Base-by-base conservation (phyloP, 2,888 invertebrate genomes). In the Epistrophella euchroma region DNA sequence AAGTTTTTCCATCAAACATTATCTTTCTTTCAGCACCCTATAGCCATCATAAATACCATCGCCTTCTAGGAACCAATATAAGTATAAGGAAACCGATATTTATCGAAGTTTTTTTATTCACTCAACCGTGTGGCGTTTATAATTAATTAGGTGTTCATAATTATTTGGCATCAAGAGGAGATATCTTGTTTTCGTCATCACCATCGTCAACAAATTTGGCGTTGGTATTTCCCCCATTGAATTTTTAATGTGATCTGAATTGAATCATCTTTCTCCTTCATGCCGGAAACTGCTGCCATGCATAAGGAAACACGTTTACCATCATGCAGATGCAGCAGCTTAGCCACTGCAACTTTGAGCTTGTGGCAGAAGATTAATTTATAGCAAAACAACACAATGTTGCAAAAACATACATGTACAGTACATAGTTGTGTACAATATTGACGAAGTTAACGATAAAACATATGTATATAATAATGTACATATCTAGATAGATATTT, bases 231-330 rank as follows among this genome's bases (percentile, higher is more conserved):
- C 32, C 10, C 5, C 13, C 6, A 56, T 56, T 68, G 68, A 68
- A 68, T 50, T 68, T 37, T 40, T 68, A 68, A 68, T 74, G 11
- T 74, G 83, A 74, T 55, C 62, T 32, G 62, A 78, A 73, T 74
- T 83, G 68, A 78, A 74, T 83, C 68, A 83, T 73, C 62, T 50
- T 62, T 62, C 55, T 62, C 55, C 40, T 47, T 78, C 47, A 73
- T 70, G 55, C 68, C 78, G 62, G 78, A 62, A 66, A 62, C 37
- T 45, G 72, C 76, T 52, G 3, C 15, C 76, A 77, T 72, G 64
- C 77, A 77, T 83, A 62, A 45, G 77, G 68, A 77, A 73, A 73
- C 60, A 58, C 72, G 25, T 60, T 72, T 64, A 64, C 19, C 37
- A 60, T 40, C 40, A 25, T 40, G 10, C 19, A 47, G 11, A 10